Base-by-base conservation (phyloP, 2,888 invertebrate species). In the Gandaritis pyraliata region DNA sequence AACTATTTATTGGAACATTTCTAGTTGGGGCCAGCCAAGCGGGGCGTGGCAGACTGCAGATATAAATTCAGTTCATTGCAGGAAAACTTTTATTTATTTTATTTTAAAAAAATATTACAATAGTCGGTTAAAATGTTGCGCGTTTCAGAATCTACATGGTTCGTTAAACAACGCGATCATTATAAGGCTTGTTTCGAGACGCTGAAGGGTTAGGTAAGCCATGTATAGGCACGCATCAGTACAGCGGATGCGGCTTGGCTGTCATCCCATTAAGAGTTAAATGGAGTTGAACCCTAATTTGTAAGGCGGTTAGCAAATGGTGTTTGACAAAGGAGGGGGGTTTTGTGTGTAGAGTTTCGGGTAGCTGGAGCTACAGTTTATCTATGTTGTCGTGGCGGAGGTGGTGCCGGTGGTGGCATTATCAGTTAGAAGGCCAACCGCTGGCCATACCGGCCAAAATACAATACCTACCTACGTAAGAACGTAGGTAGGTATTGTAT, bases 11-110 rank as follows among this genome's bases (percentile, higher is more conserved):
- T 73, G 66, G 68, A 68, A 72, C 70, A 71, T 69, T 73, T 73
- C 67, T 72, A 63, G 60, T 55, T 49, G 53, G 33, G 59, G 65
- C 70, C 66, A 72, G 75, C 77, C 78, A 77, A 77, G 72, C 72
- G 64, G 65, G 58, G 61, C 59, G 61, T 60, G 59, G 65, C 60
- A 53, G 54, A 54, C 65, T 63, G 65, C 71, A 73, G 71, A 71
- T 70, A 73, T 73, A 73, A 75, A 78, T 78, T 70, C 64, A 73
- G 73, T 72, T 67, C 66, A 66, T 67, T 72, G 72, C 74, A 74
- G 72, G 72, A 70, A 66, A 66, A 69, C 72, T 68, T 63, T 69
- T 5, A 23, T 77, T 76, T 76, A 73, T 72, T n/a, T 75, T 76
- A 72, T 73, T 76, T 71, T 29, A 70, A 68, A 73, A 75, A 72